Percentiles rank a stretch among this genome's conserved stretches.
Evolutionary conservation across 2,113 vertebrate species (phyloP).

Genomic region (Alces alces): DNA sequence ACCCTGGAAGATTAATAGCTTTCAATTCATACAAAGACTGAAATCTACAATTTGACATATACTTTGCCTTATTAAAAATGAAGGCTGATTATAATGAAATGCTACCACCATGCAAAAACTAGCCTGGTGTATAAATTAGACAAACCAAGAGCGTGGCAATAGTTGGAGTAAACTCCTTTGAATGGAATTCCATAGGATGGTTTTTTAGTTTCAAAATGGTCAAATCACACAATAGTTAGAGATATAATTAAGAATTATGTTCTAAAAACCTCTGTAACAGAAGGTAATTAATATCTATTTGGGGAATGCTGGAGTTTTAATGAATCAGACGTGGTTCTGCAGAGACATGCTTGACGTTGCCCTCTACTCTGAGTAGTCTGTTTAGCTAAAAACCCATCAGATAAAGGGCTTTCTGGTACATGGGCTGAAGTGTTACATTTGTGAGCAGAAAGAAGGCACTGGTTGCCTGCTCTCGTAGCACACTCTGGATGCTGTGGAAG

Average conservation of each 20-base stretch:
- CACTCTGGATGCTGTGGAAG: not conserved
- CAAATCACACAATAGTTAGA: constrained; percentile 40
- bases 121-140: constrained; percentile 7
- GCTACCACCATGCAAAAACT: not conserved
- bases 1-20: constrained; percentile 45
- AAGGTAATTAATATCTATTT: constrained; percentile 68
- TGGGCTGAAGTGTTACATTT: not conserved
- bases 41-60: constrained; percentile 46
- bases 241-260: constrained; percentile 58
- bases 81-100: constrained; percentile 55
- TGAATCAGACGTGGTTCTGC: constrained; percentile 25
- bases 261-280: constrained; percentile 53
- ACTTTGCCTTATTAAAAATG: constrained; percentile 35
- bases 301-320: constrained; percentile 39
- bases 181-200: not conserved
- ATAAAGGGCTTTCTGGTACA: not conserved
- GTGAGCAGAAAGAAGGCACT: not conserved
- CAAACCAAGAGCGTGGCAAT: not conserved
- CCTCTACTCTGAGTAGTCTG: not conserved
- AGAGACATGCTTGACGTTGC: constrained; percentile 23
- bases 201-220: constrained; percentile 18
- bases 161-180: not conserved
- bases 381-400: not conserved
- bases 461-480: not conserved
- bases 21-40: constrained; percentile 34